Base-by-base conservation (phyloP, 1,140 invertebrate species). In the Zaprionus tsacasi region DNA sequence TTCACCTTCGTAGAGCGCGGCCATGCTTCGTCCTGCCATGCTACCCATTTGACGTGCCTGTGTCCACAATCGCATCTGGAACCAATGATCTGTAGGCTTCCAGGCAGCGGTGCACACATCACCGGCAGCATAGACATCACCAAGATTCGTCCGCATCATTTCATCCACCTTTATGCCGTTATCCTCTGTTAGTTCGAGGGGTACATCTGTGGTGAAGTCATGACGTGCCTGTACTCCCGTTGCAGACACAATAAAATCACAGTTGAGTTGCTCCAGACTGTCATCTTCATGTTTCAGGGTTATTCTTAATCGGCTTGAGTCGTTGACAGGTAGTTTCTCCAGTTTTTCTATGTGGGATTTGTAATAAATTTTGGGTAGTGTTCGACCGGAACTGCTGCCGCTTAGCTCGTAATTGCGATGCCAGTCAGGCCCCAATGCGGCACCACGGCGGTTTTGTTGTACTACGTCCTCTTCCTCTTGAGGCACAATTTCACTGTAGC, bases 11-110 rank as follows among this genome's bases (percentile, higher is more conserved):
- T 94, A 82, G 56, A 93, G 93, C 3, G 95, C 95, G 70, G 95
- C 94, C 97, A 99, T 99, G 70, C 96, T 96, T 92, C 97, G 97
- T 0, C 97, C 98, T 13, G 97, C 98, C 94, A 98, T 99, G 48
- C 94, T 94, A 11, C 98, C 99, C 98, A 99, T 99, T 93, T 99
- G 98, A 71, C 98, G 93, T 0, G 99, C 99, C 94, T 99, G 99
- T 6, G 98, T 98, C 99, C 99, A 99, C 2, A 99, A 92, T 56
- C 98, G 94, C 96, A 99, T 98, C 93, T 99, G 98, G 93, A 99
- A 97, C 99, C 99, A 99, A 91, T 99, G 97, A 43, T 94, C 92
- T 1, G 97, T 94, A 59, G 93, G 83, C 15, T 94, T 91, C 98
- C 99, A 99, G 33, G 92, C 92, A 33, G 96, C 95, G 73, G 94